Evolutionary conservation across 2,888 invertebrate genomes (phyloP), one percentile per base, ranked within the genome.

Genomic region (Tetropium fuscum): DNA sequence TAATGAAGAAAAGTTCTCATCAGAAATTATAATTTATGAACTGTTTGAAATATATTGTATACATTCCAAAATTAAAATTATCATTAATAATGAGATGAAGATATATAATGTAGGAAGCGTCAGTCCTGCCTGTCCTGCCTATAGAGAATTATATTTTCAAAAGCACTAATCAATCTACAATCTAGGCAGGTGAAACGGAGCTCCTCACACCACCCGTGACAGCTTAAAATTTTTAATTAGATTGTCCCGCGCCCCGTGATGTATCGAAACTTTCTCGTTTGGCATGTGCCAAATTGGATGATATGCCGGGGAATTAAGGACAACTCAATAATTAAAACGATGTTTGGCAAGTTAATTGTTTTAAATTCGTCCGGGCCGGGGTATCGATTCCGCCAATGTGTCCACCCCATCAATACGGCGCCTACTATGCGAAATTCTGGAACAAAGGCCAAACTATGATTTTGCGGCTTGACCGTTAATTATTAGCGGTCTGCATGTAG

Each of bases 401-500:
- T 44, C 15, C n/a, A n/a, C 18, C 13, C 44, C 27, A 44, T 27
- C 30, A 20, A 27, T 30, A 20, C 18, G 27, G 10, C 41, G 41
- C 41, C 41, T 11, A 20, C 41, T 20, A 8, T 10, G 15, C 19
- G 19, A 10, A 10, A 13, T 34, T 34, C 34, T 11, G 25, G 41
- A 22, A 13, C 22, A 5, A 41, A 41, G 47, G 32, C 41, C 20
- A 47, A 48, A 48, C 47, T 48, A 48, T 48, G 47, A 48, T 48
- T 56, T 56, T 56, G 56, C 30, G 56, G 56, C 32, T 56, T 22
- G 22, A n/a, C 41, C 56, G 56, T 56, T 48, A 47, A 56, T 56
- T 56, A 56, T 41, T 15, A 40, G 40, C 11, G 40, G 40, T 30
- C 38, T 22, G 47, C 47, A 40, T 44, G 44, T 53, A 44, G 34